Conservation (phyloP, 2,888 invertebrate genomes). For the Phymatocera aterrima region DNA sequence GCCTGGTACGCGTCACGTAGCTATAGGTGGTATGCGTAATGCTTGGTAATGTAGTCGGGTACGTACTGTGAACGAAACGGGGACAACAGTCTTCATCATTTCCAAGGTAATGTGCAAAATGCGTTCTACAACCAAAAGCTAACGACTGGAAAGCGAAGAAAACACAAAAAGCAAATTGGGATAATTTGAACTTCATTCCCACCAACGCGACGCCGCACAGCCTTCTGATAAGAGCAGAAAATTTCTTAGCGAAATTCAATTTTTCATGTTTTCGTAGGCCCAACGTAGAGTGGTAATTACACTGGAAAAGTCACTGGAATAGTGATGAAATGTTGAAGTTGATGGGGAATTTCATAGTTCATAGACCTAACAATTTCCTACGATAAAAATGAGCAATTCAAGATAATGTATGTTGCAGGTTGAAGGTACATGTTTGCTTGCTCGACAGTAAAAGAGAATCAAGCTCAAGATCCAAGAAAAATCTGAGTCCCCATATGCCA, state of each 20-base stretch:
- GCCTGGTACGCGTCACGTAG: not conserved
- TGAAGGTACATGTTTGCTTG: too few relatives aligned
- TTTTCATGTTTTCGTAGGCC: not conserved
- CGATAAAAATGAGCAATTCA: too few relatives aligned
- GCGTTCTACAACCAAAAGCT: constrained; percentile 3
- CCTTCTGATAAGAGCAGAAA: not conserved
- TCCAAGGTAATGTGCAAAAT: constrained; percentile 26
- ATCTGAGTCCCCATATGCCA: too few relatives aligned
- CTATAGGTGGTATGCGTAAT: not conserved
- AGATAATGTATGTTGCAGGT: too few relatives aligned
- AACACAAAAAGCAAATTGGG: constrained; percentile 22
- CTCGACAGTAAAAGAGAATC: too few relatives aligned
- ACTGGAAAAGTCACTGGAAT: not conserved
- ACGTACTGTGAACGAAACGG: not conserved
- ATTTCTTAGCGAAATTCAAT: not conserved
- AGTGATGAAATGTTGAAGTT: too few relatives aligned
- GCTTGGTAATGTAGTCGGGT: not conserved
- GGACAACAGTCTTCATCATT: constrained; percentile 32
- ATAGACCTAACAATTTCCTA: too few relatives aligned
- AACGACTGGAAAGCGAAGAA: constrained; percentile 14
- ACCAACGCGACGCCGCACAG: not conserved
- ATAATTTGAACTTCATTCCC: not conserved
- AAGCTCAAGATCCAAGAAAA: too few relatives aligned
- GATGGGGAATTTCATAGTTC: too few relatives aligned
- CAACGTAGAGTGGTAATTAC: not conserved